Evolutionary conservation across 92 coral and sea anemone genomes (phyloP).

Genomic region (Porites rus): DNA sequence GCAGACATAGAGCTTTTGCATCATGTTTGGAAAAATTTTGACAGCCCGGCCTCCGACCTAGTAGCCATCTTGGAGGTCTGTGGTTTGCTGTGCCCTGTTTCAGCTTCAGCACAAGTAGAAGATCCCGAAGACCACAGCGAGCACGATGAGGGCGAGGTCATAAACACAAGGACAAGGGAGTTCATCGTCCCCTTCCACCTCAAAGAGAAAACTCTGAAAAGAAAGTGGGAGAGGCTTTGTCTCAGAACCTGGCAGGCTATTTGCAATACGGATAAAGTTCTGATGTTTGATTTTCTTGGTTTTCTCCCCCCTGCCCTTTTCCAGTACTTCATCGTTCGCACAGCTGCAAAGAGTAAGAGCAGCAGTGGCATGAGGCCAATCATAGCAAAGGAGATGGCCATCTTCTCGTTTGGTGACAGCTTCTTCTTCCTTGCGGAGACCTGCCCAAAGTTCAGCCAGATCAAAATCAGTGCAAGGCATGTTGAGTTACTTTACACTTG

Average conservation of each 20-base stretch:
- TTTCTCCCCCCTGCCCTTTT: conserved; percentile 82
- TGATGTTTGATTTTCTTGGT: conserved; percentile 70
- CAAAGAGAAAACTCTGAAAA: conserved; percentile 28
- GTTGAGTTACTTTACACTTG: not conserved
- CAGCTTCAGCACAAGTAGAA: not conserved
- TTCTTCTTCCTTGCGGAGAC: conserved; percentile 62
- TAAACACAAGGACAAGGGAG: conserved; percentile 11
- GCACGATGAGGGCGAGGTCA: not conserved
- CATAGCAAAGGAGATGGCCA: conserved; percentile 59
- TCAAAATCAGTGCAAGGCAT: conserved; percentile 68
- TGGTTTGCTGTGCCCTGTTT: conserved; percentile 69
- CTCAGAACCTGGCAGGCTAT: conserved; percentile 60
- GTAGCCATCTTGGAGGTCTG: conserved; percentile 64
- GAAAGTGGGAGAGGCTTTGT: conserved; percentile 61
- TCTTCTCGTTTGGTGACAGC: conserved; percentile 72
- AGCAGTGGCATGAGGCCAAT: conserved; percentile 67
- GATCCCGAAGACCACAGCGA: not conserved
- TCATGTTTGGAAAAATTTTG: conserved; percentile 54
- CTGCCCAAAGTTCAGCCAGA: conserved; percentile 57
- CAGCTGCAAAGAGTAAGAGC: conserved; percentile 53
- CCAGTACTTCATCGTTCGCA: conserved; percentile 64
- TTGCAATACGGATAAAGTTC: conserved; percentile 54
- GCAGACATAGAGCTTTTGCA: conserved; percentile 46
- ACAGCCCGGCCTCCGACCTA: conserved; percentile 54
- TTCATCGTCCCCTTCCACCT: conserved; percentile 77